phyloP scores from a whole-genome alignment of 2,113 vertebrate genomes.

The Manacus vitellinus region DNA sequence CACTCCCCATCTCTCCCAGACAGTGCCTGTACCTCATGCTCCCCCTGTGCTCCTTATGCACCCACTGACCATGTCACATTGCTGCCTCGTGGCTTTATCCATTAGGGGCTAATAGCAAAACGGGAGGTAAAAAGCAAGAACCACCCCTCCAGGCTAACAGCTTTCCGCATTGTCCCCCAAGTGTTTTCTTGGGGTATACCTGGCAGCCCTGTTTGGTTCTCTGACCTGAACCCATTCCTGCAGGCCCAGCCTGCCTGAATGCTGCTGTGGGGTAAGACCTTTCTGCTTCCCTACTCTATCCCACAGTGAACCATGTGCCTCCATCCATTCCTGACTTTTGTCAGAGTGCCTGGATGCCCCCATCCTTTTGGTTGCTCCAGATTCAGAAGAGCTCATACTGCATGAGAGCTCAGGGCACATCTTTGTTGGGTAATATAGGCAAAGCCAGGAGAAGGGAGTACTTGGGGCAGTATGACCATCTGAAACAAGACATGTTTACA shows the following conservation, averaged over 20 bases:
- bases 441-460: neutral
- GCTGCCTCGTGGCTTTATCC: neutral
- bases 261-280: neutral
- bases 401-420: neutral
- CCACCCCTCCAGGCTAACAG: neutral
- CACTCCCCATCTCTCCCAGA: neutral
- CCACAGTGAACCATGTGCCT: neutral
- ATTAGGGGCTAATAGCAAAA: neutral
- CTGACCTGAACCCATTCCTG: accelerated
- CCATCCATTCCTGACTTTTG: neutral
- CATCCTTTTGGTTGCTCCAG: neutral
- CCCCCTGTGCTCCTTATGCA: neutral
- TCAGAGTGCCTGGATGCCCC: neutral
- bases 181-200: neutral
- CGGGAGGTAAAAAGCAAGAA: neutral
- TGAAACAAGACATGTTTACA: neutral
- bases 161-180: neutral
- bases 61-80: accelerated
- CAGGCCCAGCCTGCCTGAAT: neutral
- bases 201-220: neutral
- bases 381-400: neutral
- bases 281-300: neutral
- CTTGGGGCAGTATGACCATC: neutral
- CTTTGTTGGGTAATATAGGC: neutral
- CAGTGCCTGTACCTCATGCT: neutral